Base-by-base conservation (phyloP, 2,888 invertebrate genomes). In the Diaphora mendica region DNA sequence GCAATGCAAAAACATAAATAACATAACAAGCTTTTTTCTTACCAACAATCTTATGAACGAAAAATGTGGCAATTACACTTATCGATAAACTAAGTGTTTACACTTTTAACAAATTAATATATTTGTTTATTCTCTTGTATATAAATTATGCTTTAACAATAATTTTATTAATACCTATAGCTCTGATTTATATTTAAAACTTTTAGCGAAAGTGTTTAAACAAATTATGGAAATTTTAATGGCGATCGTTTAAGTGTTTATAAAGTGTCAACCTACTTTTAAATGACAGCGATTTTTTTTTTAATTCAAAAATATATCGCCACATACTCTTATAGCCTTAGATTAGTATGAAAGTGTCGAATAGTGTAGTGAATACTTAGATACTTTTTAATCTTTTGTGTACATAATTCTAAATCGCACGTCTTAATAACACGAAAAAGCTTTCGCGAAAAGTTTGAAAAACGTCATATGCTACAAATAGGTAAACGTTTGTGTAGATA, bases 161-260 rank as follows among this genome's bases (percentile, higher is more conserved):
- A 30, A 13, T 30, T 51, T 23, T 23, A 51, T 39, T 9, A 59
- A 42, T n/a, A n/a, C n/a, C n/a, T 3, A 70, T 72, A 26, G 33
- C 65, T 30, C 48, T 81, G 75, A 59, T 79, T 79, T 77, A 81
- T 69, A 85, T 76, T 79, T 85, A 82, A 77, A 78, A n/a, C 2
- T 62, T 68, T 80, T 70, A 82, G 89, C 81, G 86, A 89, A 89
- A 89, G 88, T 87, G 78, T 79, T 77, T 64, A 68, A 67, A 76
- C 33, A 71, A 72, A 79, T 82, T 85, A 87, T 85, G 83, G 72
- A 83, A 86, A 86, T 87, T 85, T 82, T 83, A 85, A 84, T 81
- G 71, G 81, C 84, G 86, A 81, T 88, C 82, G 68, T 75, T 80
- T 59, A 30, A 65, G 68, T 11, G 39, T 62, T 74, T 65, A 20